A percentile compares a stretch with the other conserved stretches of the same genome.
Evolutionary conservation across 2,797 vertebrate genomes (phyloP).

Genomic region (Pangasius macronema): DNA sequence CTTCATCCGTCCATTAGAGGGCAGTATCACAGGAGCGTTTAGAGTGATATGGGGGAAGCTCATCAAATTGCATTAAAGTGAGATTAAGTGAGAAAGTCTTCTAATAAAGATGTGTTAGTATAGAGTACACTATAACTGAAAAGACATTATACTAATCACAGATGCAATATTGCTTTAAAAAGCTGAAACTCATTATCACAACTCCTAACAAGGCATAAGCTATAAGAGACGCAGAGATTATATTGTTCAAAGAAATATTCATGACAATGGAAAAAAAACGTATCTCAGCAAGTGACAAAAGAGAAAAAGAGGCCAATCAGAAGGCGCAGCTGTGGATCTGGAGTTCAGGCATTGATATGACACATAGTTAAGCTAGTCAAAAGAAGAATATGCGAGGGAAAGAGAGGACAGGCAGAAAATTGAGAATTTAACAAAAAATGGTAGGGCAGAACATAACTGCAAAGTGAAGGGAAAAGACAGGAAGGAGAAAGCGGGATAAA

Average conservation of each 20-base stretch:
- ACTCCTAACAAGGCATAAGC: neutral
- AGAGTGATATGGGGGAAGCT: neutral
- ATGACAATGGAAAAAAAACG: neutral
- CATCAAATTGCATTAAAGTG: neutral
- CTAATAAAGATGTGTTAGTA: neutral
- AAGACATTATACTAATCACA: neutral
- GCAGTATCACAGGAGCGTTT: constrained; percentile 57
- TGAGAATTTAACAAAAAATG: neutral
- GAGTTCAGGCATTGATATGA: neutral
- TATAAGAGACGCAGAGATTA: neutral
- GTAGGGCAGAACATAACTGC: neutral
- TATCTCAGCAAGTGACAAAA: neutral
- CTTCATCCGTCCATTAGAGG: constrained; percentile 57
- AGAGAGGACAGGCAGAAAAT: neutral
- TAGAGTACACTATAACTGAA: no score
- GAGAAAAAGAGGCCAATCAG: constrained; percentile 18
- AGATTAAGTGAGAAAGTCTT: neutral
- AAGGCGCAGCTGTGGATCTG: neutral
- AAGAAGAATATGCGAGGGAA: neutral
- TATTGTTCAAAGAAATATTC: neutral
- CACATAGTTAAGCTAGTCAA: neutral
- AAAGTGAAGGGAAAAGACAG: neutral
- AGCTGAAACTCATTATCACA: neutral
- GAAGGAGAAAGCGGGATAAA: neutral
- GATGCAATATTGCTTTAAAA: neutral